phyloP scores from a whole-genome alignment of 2,888 invertebrate genomes.

The Yponomeuta sedellus region DNA sequence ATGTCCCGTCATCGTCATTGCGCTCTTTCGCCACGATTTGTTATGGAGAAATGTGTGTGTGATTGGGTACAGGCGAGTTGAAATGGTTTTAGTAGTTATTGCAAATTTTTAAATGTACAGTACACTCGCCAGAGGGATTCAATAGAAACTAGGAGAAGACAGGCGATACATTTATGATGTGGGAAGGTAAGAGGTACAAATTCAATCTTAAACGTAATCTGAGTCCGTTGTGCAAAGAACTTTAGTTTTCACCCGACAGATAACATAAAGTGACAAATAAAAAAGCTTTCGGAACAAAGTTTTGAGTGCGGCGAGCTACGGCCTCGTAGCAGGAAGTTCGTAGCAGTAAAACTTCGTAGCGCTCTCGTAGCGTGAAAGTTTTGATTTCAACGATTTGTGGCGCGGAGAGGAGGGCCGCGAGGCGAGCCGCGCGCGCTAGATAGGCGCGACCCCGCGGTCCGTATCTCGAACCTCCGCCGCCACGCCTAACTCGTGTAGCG shows the following conservation, averaged over 20 bases:
- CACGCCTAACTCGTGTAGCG: slow-evolving; percentile 16
- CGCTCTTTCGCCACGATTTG: not conserved
- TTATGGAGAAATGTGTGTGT: not conserved
- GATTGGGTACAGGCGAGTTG: not conserved
- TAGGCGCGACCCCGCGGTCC: slow-evolving; percentile 52
- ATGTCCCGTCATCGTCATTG: not conserved
- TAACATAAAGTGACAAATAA: slow-evolving; percentile 73
- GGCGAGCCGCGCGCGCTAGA: slow-evolving; percentile 48
- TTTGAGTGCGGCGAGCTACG: slow-evolving; percentile 71
- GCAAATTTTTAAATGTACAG: not conserved
- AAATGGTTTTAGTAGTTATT: not conserved
- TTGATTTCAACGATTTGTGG: slow-evolving; percentile 77
- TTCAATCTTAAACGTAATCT: slow-evolving; percentile 12
- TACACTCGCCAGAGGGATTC: not conserved
- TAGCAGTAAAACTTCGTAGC: slow-evolving; percentile 77
- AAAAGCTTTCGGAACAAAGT: slow-evolving; percentile 73
- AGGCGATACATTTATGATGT: not conserved
- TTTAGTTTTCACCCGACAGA: slow-evolving; percentile 57
- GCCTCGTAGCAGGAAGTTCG: slow-evolving; percentile 75
- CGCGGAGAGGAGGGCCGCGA: slow-evolving; percentile 59
- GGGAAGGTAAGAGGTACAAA: not conserved
- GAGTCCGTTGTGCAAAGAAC: slow-evolving; percentile 32
- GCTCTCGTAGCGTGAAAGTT: slow-evolving; percentile 76
- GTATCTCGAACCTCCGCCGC: slow-evolving; percentile 26
- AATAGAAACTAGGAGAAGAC: not conserved